Base-by-base conservation (phyloP, 2,113 vertebrate genomes). In the Eubucco bourcierii region DNA sequence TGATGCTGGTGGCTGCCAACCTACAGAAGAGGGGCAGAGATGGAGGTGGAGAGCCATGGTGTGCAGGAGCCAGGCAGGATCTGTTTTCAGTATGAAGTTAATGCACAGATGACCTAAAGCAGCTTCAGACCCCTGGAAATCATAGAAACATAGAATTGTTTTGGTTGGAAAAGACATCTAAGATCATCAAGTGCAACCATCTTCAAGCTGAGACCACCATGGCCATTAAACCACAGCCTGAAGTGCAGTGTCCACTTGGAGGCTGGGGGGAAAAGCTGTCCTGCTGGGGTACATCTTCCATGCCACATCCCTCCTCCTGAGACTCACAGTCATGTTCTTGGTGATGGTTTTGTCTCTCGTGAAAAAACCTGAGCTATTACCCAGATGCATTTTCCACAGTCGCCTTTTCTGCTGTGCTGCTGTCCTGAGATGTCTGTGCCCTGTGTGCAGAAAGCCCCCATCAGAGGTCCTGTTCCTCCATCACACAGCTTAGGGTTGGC, bases 371-470 rank as follows among this genome's bases (percentile, higher is more conserved):
- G 60, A 53, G 21, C 19, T 81, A 47, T 73, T 56, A 19, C 41
- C 46, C 44, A 9, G 28, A 1, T 4, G 0, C 2, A 0, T 53
- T 41, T 68, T 37, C 10, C 1, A 1, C 10, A 15, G 23, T 67
- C 34, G 6, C 39, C 6, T 63, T 47, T 78, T 78, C 33, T 3
- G 46, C 39, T 6, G 59, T 9, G 23, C 4, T 15, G 67, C 66
- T 47, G n/a, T 56, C 20, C 23, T 46, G 55, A 44, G 59, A 3
- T 15, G 25, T 16, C 58, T 10, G 2, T 6, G 33, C 79, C 18
- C 53, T 24, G 34, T 27, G 5, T 29, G 41, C 67, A 78, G 31
- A 29, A 23, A n/a, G 18, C 15, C 28, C 66, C 46, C 50, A 1
- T 7, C 27, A 4, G n/a, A 52, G 25, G 14, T 70, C 12, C 55